A percentile compares a stretch with the other conserved stretches of the same genome.
Conservation (phyloP, 2,888 invertebrate species). For the Schizotus pectinicornis region DNA sequence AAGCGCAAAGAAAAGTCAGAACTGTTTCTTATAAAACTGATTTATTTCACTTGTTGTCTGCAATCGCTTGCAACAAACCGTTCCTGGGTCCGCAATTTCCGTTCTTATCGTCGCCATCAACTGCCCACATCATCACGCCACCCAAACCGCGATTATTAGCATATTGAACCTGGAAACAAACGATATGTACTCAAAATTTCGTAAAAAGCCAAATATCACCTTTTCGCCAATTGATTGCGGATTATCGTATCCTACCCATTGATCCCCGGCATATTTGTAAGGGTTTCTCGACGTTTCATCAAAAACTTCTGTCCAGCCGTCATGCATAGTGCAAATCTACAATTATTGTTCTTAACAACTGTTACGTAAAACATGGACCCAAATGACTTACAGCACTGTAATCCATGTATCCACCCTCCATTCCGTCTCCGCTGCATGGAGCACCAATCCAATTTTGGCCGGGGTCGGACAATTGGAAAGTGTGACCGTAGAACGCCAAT, state of each 20-base stretch:
- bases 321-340: constrained; percentile 33
- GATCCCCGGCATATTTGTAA: constrained; percentile 32
- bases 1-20: no score
- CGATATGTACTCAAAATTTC: no score
- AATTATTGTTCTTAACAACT: constrained; percentile 1
- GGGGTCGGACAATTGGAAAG: constrained; percentile 65
- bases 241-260: constrained; percentile 39
- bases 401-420: no score
- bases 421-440: constrained; percentile 59
- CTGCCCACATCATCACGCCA: constrained; percentile 43
- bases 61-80: constrained; percentile 32
- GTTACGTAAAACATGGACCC: no score
- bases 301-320: constrained; percentile 34
- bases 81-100: constrained; percentile 39
- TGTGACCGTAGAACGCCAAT: constrained; percentile 71
- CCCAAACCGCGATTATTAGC: constrained; percentile 34
- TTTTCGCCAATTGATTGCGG: constrained; percentile 30
- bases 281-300: constrained; percentile 37
- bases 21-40: no score
- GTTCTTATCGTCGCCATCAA: constrained; percentile 37
- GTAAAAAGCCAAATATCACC: neutral
- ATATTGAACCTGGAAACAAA: constrained; percentile 34
- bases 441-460: constrained; percentile 30
- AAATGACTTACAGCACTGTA: no score
- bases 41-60: constrained; percentile 21